These are phyloP conservation scores for Mergus octosetaceus DNA, from an alignment of 2,797 vertebrate species.

Conservation along the genomic window DNA sequence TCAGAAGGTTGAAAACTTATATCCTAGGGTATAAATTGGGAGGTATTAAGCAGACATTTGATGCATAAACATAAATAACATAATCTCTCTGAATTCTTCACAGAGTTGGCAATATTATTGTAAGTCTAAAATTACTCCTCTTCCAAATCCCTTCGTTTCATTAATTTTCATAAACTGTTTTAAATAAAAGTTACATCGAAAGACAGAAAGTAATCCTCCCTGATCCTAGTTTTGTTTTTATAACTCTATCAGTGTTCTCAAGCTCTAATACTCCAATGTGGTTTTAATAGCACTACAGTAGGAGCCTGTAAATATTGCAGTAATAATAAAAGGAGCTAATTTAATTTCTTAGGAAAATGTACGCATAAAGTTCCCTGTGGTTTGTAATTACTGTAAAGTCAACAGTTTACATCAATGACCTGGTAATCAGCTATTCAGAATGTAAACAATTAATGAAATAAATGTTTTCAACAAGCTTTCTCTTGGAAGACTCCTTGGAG, in stretches of 20 bases:
- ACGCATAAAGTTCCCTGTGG: slow-evolving; percentile 56
- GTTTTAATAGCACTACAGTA: slow-evolving; percentile 61
- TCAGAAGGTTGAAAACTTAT: slow-evolving; percentile 37
- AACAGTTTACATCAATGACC: slow-evolving; percentile 56
- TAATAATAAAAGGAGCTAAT: slow-evolving; percentile 59
- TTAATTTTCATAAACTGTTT: slow-evolving; percentile 77
- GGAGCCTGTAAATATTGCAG: slow-evolving; percentile 59
- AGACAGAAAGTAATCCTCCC: slow-evolving; percentile 66
- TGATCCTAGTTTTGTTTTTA: slow-evolving; percentile 64
- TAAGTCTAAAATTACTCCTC: slow-evolving; percentile 75
- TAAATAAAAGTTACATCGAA: slow-evolving; percentile 68
- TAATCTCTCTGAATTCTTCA: slow-evolving; percentile 71
- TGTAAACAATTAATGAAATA: slow-evolving; percentile 51
- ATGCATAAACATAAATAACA: slow-evolving; percentile 72
- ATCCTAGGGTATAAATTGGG: slow-evolving; percentile 51
- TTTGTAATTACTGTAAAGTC: slow-evolving; percentile 68
- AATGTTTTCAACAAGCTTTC: slow-evolving; percentile 49
- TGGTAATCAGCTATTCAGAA: slow-evolving; percentile 48
- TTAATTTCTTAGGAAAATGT: slow-evolving; percentile 54
- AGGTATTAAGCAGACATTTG: slow-evolving; percentile 63
- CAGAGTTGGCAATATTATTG: slow-evolving; percentile 49
- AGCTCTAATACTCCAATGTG: slow-evolving; percentile 55
- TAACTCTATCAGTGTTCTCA: slow-evolving; percentile 47
- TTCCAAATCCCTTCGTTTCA: slow-evolving; percentile 71
- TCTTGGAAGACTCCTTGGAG: slow-evolving; percentile 20